Evolutionary conservation across 2,113 vertebrate species (phyloP), one percentile per base, ranked within the genome.

Genomic region (Etheostoma spectabile): DNA sequence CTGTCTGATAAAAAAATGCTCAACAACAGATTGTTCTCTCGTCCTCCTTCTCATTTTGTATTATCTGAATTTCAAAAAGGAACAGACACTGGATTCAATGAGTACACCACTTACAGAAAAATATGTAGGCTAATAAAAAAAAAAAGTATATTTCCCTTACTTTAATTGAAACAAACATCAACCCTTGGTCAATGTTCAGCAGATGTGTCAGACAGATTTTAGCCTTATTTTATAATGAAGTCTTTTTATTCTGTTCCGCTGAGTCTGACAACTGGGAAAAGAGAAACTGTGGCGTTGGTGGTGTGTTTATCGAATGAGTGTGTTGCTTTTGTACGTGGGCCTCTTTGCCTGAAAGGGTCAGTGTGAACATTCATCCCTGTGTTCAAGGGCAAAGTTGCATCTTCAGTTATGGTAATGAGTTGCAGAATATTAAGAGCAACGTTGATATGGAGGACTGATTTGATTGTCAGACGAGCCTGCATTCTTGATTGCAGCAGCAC

Each of bases 401-500:
- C 60, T 52, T 77, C 27, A 24, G 52, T 70, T 57, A 62, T 62
- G 56, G 8, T 53, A 60, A 73, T 57, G 63, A 75, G 16, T 2
- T 11, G 7, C 42, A 78, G 64, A 57, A 64, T 49, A 73, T 59
- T 71, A 59, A 81, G 60, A 45, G 53, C 11, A 18, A 12, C 30
- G 0, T 42, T 10, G 4, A 33, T 11, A 3, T 57, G 19, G 33
- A 53, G 75, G 79, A 59, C 65, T 55, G 52, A 49, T 69, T 45
- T 81, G 70, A 82, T 60, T 68, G 80, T 86, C 73, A 76, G 27
- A 38, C 51, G 21, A 52, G 52, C 22, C 62, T 62, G 38, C 22
- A 62, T 74, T 82, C 30, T 74, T 46, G 16, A 53, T 38, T 49
- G 30, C 12, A 19, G 21, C 27, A 11, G 51, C 19, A 10, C 46